Percentiles rank a stretch among this genome's conserved stretches.
Evolutionary conservation across 2,888 invertebrate species (phyloP).

Genomic region (Hydraecia micacea): DNA sequence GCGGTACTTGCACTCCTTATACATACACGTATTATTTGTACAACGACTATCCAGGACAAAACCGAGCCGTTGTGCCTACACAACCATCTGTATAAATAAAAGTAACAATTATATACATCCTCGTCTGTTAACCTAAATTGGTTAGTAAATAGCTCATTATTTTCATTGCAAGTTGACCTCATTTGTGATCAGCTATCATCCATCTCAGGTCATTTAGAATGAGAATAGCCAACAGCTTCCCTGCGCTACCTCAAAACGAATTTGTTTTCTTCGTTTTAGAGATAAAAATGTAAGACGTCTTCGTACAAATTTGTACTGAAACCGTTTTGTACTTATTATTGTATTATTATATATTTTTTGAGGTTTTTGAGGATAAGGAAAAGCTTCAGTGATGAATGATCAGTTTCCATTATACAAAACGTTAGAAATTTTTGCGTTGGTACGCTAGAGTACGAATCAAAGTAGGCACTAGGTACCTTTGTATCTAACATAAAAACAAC

Average conservation of each 20-base stretch:
- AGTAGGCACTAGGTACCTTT: background rate
- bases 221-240: constrained; percentile 41
- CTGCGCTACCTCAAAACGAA: constrained; percentile 44
- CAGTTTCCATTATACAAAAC: constrained; percentile 12
- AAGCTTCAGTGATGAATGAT: constrained; percentile 13
- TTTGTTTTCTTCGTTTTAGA: constrained; percentile 51
- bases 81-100: constrained; percentile 51
- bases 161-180: constrained; percentile 35
- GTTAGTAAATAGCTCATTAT: constrained; percentile 34
- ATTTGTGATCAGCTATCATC: constrained; percentile 42
- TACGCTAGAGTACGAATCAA: background rate
- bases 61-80: constrained; percentile 11
- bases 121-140: constrained; percentile 12
- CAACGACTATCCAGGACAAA: constrained; percentile 43
- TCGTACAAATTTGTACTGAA: constrained; percentile 37
- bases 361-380: constrained; percentile 14
- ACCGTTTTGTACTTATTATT: constrained; percentile 4
- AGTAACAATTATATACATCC: constrained; percentile 14
- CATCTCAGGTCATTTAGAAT: constrained; percentile 43
- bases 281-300: constrained; percentile 35
- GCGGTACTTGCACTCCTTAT: constrained; percentile 63
- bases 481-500: background rate
- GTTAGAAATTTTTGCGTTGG: background rate
- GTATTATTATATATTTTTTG: constrained; percentile 18
- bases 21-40: constrained; percentile 50